Evolutionary conservation across 64 coral and sea anemone genomes (phyloP), one percentile per base, ranked within the genome.

Genomic region (Dendrophyllia cribrosa): DNA sequence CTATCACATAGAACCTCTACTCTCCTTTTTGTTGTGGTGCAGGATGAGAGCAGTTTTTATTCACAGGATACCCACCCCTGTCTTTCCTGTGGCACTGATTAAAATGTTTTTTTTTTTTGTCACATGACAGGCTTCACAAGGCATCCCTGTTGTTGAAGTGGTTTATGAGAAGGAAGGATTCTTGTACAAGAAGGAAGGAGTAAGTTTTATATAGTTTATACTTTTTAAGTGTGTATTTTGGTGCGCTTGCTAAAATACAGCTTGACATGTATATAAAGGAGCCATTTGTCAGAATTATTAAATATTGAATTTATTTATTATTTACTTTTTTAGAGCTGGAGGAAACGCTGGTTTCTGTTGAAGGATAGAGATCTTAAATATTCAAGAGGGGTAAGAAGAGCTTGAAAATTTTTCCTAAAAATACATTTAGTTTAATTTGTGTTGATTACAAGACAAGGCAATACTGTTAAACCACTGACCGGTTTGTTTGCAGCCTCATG

Each of bases 111-210:
- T 22, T 2, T 75, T 43, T 50, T 75, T 75, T 20, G 6, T 75
- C 20, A 20, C 14, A 0, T 19, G 34, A 51, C 62, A 84, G 80
- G 47, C 61, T 66, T 50, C 60, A 12, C 61, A 66, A 51, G 51
- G 61, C 50, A 45, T 43, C 56, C 77, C 92, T 24, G 4, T 74
- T 53, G 9, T 74, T 13, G 83, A 87, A 8, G 75, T 92, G 23
- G 78, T 96, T 72, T 96, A 96, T 89, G 94, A 96, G 65, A 96
- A 96, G 24, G 94, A 96, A 17, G 94, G 94, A 58, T 81, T 92
- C 61, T 65, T 96, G 85, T 56, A 91, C n/a, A 92, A 87, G 86
- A 96, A 96, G 16, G 94, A 91, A 61, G 66, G 52, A 52, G 92
- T 94, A 51, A 87, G 86, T 79, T 58, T 79, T 70, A 12, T 34